Base-by-base conservation (phyloP, 2,113 vertebrate genomes). In the Laterallus jamaicensis region DNA sequence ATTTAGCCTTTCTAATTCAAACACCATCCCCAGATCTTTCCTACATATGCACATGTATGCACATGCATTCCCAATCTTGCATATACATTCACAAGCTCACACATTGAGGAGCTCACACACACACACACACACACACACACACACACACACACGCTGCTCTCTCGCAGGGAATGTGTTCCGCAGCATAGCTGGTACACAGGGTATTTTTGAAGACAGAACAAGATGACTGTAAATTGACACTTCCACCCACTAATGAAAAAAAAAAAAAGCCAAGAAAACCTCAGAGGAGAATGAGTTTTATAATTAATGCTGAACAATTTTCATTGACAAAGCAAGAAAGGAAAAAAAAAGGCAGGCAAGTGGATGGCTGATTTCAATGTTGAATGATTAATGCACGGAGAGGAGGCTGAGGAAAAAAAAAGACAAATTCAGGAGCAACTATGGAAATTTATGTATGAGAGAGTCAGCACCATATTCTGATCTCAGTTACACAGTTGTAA, bases 301-400 rank as follows among this genome's bases (percentile, higher is more conserved):
- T 97, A 97, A 97, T 97, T 93, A 97, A 97, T 83, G 97, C 94
- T 96, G 96, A 96, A 74, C 92, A 67, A 55, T 97, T 97, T 97
- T 97, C 97, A 97, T 82, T 97, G 97, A 98, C 96, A 97, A 97
- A 97, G 97, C 93, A 95, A 91, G 12, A 40, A 40, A 40, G 12
- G 12, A 40, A 40, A 40, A 40, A 97, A 96, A 94, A 91, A 80
- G 82, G 62, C 64, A 56, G 35, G 35, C 64, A 56, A 78, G 90
- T 95, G 89, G 92, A 96, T 95, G 91, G 92, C 95, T 96, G 94
- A 96, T 96, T 95, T 96, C 96, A 94, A 95, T 95, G 82, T 76
- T 90, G 77, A 86, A 92, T 95, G 96, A 97, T 97, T 97, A 96
- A 97, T 77, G 66, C 88, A 44, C 25, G 25, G 86, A 90, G 97